Conservation (phyloP, 2,797 vertebrate species). For the Australoheros facetus region DNA sequence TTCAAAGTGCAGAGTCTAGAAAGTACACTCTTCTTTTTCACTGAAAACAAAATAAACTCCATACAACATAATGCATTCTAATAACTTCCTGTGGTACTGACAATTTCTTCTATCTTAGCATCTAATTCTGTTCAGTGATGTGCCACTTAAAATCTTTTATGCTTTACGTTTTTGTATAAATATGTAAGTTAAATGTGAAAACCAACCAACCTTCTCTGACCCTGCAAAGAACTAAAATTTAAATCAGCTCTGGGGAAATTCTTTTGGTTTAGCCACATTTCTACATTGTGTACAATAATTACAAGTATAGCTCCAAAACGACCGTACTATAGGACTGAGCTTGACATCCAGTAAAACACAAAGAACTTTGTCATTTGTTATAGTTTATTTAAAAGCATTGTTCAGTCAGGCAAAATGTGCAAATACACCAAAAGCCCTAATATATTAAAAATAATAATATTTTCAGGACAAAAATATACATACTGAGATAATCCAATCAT, state of each 20-base stretch:
- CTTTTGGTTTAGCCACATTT: conserved; percentile 13
- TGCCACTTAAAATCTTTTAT: not conserved
- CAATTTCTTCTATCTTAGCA: not conserved
- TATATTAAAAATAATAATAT: not conserved
- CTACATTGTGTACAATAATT: conserved; percentile 46
- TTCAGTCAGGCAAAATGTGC: not conserved
- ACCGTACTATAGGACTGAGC: conserved; percentile 32
- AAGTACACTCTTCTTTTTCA: not conserved
- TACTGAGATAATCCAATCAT: not conserved
- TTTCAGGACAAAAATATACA: conserved; percentile 11
- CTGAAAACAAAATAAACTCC: not conserved
- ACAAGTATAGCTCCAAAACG: conserved; percentile 34
- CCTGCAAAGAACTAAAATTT: not conserved
- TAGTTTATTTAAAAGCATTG: conserved; percentile 17
- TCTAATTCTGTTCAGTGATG: not conserved
- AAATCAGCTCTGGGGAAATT: not conserved
- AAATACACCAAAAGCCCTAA: conserved; percentile 1
- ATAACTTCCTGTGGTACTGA: not conserved
- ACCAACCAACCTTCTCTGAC: not conserved
- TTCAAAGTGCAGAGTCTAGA: not conserved
- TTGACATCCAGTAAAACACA: conserved; percentile 37
- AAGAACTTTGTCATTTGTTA: not conserved
- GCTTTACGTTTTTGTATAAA: not conserved
- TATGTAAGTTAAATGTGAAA: not conserved
- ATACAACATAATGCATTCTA: not conserved